A percentile compares a stretch with the other conserved stretches of the same genome.
Conservation (phyloP, 2,113 vertebrate genomes). For the Saiga tatarica region DNA sequence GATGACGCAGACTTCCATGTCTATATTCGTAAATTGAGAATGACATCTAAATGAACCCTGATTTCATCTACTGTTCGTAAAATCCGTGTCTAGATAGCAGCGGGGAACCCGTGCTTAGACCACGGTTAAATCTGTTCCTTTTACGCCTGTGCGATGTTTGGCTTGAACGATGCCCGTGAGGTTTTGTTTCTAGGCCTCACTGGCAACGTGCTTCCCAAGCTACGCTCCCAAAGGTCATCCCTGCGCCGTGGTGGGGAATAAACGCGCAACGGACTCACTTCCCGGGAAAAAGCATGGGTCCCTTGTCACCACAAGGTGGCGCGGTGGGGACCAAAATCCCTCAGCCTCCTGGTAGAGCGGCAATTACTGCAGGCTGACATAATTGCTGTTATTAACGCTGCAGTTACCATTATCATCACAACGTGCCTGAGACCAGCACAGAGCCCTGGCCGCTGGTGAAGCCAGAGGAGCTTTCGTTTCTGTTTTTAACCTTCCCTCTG, state of each 20-base stretch:
- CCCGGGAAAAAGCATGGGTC: neutral
- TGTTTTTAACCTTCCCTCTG: neutral
- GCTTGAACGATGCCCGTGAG: neutral
- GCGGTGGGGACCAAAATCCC: constrained; percentile 69
- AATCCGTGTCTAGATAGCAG: neutral
- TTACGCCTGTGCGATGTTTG: neutral
- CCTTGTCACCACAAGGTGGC: constrained; percentile 78
- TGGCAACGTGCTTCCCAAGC: neutral
- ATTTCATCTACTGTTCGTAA: neutral
- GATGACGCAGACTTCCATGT: constrained; percentile 22
- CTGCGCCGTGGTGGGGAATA: neutral
- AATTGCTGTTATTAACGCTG: constrained; percentile 42
- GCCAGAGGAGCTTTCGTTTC: neutral
- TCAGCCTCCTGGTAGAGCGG: neutral
- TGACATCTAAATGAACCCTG: neutral
- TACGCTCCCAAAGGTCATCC: neutral
- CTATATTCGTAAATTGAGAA: constrained; percentile 62
- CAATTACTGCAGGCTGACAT: constrained; percentile 30
- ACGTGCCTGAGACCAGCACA: neutral
- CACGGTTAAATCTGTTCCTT: neutral
- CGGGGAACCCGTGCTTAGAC: neutral
- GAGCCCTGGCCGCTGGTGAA: neutral
- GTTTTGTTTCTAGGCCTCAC: neutral
- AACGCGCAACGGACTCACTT: neutral
- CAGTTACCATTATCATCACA: neutral